Evolutionary conservation across 2,797 vertebrate species (phyloP).

Genomic region (Apodemus agrarius): DNA sequence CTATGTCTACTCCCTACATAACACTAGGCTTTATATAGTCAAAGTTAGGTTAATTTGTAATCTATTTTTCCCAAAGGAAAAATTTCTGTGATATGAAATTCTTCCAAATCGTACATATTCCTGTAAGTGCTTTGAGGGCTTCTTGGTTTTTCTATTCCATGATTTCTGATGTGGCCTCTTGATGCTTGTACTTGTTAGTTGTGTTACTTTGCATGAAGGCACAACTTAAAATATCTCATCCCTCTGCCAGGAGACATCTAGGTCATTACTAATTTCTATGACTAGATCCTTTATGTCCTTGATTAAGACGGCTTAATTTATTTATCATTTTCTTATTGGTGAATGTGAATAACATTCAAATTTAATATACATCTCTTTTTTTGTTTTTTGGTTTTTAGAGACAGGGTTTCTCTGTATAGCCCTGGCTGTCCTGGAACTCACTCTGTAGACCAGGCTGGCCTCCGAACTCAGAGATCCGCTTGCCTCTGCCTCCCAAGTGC

Average conservation of each 20-base stretch:
- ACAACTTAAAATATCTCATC: conserved; percentile 12
- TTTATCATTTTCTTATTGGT: background rate
- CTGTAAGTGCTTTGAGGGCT: background rate
- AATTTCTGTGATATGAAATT: background rate
- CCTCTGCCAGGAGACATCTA: background rate
- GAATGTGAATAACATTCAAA: background rate
- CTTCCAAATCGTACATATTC: conserved; percentile 26
- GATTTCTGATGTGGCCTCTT: background rate
- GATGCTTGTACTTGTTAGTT: background rate
- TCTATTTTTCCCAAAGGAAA: background rate
- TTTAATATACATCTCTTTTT: conserved; percentile 8
- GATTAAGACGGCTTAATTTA: conserved; percentile 26
- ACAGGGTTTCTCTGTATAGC: too few relatives aligned
- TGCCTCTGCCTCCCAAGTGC: too few relatives aligned
- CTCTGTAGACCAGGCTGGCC: too few relatives aligned
- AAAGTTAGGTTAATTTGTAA: background rate
- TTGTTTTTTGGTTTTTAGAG: too few relatives aligned
- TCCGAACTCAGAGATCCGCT: too few relatives aligned
- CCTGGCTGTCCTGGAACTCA: too few relatives aligned
- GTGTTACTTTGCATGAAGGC: background rate
- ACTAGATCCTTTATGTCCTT: conserved; percentile 2
- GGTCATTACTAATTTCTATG: conserved; percentile 15
- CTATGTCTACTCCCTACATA: background rate
- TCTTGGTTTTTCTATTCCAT: background rate
- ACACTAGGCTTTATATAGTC: background rate